Base-by-base conservation (phyloP, 2,888 invertebrate species). In the Amblyjoppa proteus region DNA sequence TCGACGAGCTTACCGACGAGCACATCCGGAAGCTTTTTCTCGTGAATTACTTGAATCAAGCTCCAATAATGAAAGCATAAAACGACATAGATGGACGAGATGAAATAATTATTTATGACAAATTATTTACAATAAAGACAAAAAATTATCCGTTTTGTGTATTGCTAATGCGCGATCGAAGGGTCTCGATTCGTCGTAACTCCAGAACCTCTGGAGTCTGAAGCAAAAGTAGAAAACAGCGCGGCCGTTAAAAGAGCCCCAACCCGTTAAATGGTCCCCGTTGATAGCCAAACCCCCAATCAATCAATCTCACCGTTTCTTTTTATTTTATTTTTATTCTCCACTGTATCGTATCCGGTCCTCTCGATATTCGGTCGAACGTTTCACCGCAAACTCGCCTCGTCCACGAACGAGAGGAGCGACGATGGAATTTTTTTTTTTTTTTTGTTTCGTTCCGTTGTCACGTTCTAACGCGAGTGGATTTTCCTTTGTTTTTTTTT, bases 51-150 rank as follows among this genome's bases (percentile, higher is more conserved):
- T 25, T 20, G 41, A 11, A 41, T 41, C 61, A 34, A 64, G 66
- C 66, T 76, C 38, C 41, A 68, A 20, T 13, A 68, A 68, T 68
- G 66, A 68, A 77, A 68, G 51, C 68, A 9, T 64, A 31, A 34
- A n/a, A 7, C 31, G 31, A 31, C 4, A 7, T 16, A 7, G 16
- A 16, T 28, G 16, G 16, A 28, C 11, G 28, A 34, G 31, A 34
- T 4, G 9, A 34, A 34, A 64, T 13, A 31, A 34, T 64, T 16
- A n/a, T 64, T 64, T 64, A 58, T 34, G 34, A 31, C 2, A 16
- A 64, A 64, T 64, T 11, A 4, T 34, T 64, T 5, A 49, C 4
- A 41, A 20, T 20, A 20, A 20, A 20, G 20, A 20, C 0, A 20
- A 20, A 20, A 20, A 20, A 20, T 20, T 20, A 20, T 20, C 20